Percentiles rank a stretch among this genome's conserved stretches.
Evolutionary conservation across 2,888 invertebrate species (phyloP).

Genomic region (Sericinus montela): DNA sequence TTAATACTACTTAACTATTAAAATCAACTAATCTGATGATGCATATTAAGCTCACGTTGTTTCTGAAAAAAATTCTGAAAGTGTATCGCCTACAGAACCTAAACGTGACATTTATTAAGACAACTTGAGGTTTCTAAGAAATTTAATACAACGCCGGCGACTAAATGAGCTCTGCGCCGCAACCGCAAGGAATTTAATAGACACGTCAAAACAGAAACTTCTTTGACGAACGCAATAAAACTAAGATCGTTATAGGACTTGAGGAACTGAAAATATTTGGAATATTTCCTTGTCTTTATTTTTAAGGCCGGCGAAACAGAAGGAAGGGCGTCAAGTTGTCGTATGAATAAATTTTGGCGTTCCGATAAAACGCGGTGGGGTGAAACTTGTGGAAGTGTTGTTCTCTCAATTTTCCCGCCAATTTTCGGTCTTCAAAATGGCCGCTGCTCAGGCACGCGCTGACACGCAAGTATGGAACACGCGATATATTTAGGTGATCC

Average conservation of each 20-base stretch:
- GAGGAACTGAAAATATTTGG: slow-evolving; percentile 34
- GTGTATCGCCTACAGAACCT: neutral
- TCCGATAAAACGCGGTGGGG: slow-evolving; percentile 36
- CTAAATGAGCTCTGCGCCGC: slow-evolving; percentile 30
- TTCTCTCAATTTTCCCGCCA: slow-evolving; percentile 70
- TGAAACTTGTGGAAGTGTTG: slow-evolving; percentile 53
- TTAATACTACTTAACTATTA: too few relatives aligned
- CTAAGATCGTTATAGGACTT: slow-evolving; percentile 37
- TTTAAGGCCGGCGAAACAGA: slow-evolving; percentile 45
- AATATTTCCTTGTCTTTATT: slow-evolving; percentile 44
- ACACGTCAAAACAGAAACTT: slow-evolving; percentile 52
- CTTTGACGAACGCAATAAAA: slow-evolving; percentile 41
- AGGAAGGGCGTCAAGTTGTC: slow-evolving; percentile 35
- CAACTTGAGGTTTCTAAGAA: slow-evolving; percentile 35
- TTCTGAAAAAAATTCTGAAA: neutral
- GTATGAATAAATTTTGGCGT: slow-evolving; percentile 56
- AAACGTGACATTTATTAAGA: slow-evolving; percentile 6
- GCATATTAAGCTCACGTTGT: too few relatives aligned
- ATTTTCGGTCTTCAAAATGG: slow-evolving; percentile 71
- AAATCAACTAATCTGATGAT: too few relatives aligned
- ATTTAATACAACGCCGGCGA: slow-evolving; percentile 31
- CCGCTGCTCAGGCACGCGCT: slow-evolving; percentile 45
- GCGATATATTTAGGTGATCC: slow-evolving; percentile 3
- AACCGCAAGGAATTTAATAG: slow-evolving; percentile 57
- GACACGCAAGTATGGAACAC: slow-evolving; percentile 45